Base-by-base conservation (phyloP, 30 jellyfish, hydroid and myxozoan genomes). In the Hydractinia symbiolongicarpus region DNA sequence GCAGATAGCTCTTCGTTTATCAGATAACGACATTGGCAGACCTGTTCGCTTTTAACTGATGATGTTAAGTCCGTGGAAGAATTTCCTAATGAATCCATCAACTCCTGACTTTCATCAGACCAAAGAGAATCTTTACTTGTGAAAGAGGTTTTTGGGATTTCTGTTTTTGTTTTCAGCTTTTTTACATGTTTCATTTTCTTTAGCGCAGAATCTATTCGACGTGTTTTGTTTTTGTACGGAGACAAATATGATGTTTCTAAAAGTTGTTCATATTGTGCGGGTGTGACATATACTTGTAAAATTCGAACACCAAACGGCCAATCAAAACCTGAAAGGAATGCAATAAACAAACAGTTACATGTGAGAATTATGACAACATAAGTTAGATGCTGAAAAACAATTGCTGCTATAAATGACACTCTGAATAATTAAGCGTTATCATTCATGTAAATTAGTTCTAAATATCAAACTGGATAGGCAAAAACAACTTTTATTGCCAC, bases 271-370 rank as follows among this genome's bases (percentile, higher is more conserved):
- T 79, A 74, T 30, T 84, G 82, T 17, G 79, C 61, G 14, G 64
- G 21, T 10, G 81, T 56, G 30, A 84, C 70, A 72, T 79, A 73
- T 5, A 89, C 96, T 8, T 86, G 84, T 66, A 70, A 84, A 49
- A 84, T 72, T 14, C 88, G 89, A 49, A 89, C 96, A 7, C 96
- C 96, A 50, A 67, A 83, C 7, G 96, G 96, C 50, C 88, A 80
- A 52, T 54, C 79, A 4, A 76, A 82, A 10, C 71, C 95, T 86
- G 72, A 14, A 30, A 21, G 66, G 7, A 15, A 57, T 21, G 30
- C 8, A 67, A 73, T 15, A 67, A 5, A 16, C 15, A 64, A 64
- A 64, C 6, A 64, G 4, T 30, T 30, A 2, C 44, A 30, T 30
- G 44, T 30, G 44, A 30, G 44, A 30, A 30, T 30, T 30, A 30